Base-by-base conservation (phyloP, 2,888 invertebrate species). In the Bugulina stolonifera region DNA sequence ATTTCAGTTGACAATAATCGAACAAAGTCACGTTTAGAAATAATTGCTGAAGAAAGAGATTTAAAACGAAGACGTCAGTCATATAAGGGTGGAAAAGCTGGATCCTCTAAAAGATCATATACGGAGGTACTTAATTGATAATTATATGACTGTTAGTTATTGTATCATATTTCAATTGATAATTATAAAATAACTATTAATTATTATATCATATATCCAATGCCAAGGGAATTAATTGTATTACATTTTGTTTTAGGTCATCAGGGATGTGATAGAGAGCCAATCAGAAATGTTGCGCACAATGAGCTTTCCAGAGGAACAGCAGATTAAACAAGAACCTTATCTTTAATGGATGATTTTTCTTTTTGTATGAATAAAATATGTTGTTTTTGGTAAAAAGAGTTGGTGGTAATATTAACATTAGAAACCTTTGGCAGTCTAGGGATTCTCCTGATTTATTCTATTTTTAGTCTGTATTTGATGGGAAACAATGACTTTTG, bases 51-150 rank as follows among this genome's bases (percentile, higher is more conserved):
- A 27, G 64, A 64, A 34, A 25, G 64, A 64, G 64, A 64, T 34
- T 64, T 25, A 27, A 64, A 64, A 34, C 29, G 64, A 5, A 2
- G 64, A 64, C 25, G 64, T 14, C 64, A 64, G 64, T 64, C 64
- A 64, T 64, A 64, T 32, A 64, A 64, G 27, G 64, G 64, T 64
- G 64, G 64, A 32, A 64, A 64, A 64, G 27, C 64, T 29, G 27
- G 29, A 5, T 64, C 64, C 2, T 29, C n/a, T 5, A 64, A 64
- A 64, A 2, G 64, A 64, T 64, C 64, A 29, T 64, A 64, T 64
- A 64, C 27, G 5, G 64, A 64, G 64, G 64, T 57, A 43, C n/a
- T n/a, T n/a, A n/a, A n/a, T n/a, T n/a, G n/a, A n/a, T n/a, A n/a
- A n/a, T n/a, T n/a, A n/a, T n/a, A n/a, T n/a, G n/a, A n/a, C n/a